Evolutionary conservation across 2,888 invertebrate genomes (phyloP), one percentile per base, ranked within the genome.

Genomic region (Drosophila putrida): DNA sequence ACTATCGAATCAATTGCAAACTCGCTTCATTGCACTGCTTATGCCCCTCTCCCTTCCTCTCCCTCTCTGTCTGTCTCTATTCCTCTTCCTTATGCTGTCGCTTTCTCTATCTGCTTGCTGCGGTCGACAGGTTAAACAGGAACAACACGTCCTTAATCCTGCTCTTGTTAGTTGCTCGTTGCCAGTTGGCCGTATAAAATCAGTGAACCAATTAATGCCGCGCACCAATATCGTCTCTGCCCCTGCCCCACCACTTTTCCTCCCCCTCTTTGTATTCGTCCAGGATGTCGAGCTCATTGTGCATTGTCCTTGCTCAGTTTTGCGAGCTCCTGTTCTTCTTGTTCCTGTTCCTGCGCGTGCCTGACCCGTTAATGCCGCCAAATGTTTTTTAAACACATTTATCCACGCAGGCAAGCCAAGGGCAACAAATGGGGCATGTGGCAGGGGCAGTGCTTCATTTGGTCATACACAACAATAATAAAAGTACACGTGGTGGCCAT

Each of bases 171-270:
- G 43, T 59, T 50, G 61, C 59, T n/a, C 35, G 47, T 61, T 53
- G 61, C 62, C 78, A 64, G 64, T 70, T 77, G 70, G 50, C 60
- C 68, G 59, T 67, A 73, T 69, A 71, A 80, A 85, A 89, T 88
- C 89, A 89, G 59, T 88, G 86, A 85, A 89, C 71, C 89, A 85
- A 89, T 85, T 85, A 85, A 85, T 85, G 71, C 72, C 75, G 63
- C 57, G 67, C 73, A 53, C 54, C 82, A 68, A 75, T 64, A 59
- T 20, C 41, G 6, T 5, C 35, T 4, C 13, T 11, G 20, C 2
- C 9, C 6, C 28, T 10, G 11, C 31, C n/a, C 28, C 28, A 5
- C n/a, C 51, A 11, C 10, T 39, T 9, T 15, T 13, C 27, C 61
- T 20, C 51, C 25, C 20, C 27, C 61, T 20, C 51, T 15, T 20